Evolutionary conservation across 2,797 vertebrate genomes (phyloP).

Genomic region (Rhinogobio ventralis): DNA sequence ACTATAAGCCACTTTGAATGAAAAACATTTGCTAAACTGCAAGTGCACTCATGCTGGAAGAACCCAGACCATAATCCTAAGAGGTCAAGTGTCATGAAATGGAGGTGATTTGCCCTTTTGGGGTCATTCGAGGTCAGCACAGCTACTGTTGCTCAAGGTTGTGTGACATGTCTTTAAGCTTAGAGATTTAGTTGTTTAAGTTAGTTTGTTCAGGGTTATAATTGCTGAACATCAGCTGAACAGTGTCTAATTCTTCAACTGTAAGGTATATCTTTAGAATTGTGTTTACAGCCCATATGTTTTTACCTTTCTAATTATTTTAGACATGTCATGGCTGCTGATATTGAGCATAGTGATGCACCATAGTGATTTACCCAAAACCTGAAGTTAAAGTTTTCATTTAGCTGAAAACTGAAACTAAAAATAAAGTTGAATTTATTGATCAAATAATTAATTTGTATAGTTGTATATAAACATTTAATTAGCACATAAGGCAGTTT

Average conservation of each 20-base stretch:
- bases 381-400: too few species aligned
- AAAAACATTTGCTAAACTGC: slow-evolving; percentile 12
- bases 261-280: background rate
- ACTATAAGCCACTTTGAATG: slow-evolving; percentile 19
- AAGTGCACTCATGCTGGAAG: slow-evolving; percentile 12
- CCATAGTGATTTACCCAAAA: too few species aligned
- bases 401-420: too few species aligned
- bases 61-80: background rate
- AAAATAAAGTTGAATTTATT: too few species aligned
- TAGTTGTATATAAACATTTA: background rate
- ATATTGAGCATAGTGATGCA: background rate
- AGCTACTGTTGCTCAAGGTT: slow-evolving; percentile 1
- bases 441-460: too few species aligned
- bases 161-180: background rate
- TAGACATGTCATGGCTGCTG: background rate
- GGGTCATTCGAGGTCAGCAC: background rate
- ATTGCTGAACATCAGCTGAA: background rate
- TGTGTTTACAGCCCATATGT: background rate
- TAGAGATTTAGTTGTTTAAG: slow-evolving; percentile 3
- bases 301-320: background rate
- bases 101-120: background rate
- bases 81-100: slow-evolving; percentile 24
- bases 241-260: too few species aligned
- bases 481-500: background rate
- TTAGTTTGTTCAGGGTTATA: background rate